These are phyloP conservation scores for Sebastes taczanowskii DNA, from an alignment of 2,797 vertebrate species.

Conservation along the genomic window DNA sequence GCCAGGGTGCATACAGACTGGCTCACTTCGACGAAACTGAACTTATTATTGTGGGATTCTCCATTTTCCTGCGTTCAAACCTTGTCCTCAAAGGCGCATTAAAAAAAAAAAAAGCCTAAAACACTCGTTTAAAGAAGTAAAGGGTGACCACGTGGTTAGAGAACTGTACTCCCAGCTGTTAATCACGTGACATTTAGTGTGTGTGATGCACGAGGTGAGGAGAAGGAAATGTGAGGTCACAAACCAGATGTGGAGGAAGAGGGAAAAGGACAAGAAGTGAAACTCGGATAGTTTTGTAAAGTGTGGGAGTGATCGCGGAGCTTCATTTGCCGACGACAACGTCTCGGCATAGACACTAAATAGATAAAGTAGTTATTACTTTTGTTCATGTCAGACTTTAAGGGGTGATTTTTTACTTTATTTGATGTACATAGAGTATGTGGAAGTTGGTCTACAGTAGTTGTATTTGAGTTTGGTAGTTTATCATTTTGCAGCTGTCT, in stretches of 20 bases:
- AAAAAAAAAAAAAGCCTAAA: background rate
- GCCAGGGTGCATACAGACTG: background rate
- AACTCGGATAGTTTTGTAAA: conserved; percentile 12
- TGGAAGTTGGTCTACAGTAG: conserved; percentile 22
- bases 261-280: conserved; percentile 34
- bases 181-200: conserved; percentile 23
- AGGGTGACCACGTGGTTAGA: background rate
- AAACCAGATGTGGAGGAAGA: background rate
- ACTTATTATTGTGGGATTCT: conserved; percentile 10
- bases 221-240: conserved; percentile 3
- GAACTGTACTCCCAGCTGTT: background rate
- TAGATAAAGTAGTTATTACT: conserved; percentile 25
- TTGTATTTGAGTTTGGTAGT: conserved; percentile 28
- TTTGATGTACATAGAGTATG: conserved; percentile 46
- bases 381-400: conserved; percentile 37
- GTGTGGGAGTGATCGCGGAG: conserved; percentile 4
- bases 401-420: conserved; percentile 36
- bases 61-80: background rate
- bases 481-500: conserved; percentile 7
- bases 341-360: conserved; percentile 47
- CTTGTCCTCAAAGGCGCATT: background rate
- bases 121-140: conserved; percentile 18
- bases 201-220: background rate
- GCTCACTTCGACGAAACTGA: conserved; percentile 15
- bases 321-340: conserved; percentile 17